Base-by-base conservation (phyloP, 35 echinoderm and acorn worm species). In the Acanthaster planci region DNA sequence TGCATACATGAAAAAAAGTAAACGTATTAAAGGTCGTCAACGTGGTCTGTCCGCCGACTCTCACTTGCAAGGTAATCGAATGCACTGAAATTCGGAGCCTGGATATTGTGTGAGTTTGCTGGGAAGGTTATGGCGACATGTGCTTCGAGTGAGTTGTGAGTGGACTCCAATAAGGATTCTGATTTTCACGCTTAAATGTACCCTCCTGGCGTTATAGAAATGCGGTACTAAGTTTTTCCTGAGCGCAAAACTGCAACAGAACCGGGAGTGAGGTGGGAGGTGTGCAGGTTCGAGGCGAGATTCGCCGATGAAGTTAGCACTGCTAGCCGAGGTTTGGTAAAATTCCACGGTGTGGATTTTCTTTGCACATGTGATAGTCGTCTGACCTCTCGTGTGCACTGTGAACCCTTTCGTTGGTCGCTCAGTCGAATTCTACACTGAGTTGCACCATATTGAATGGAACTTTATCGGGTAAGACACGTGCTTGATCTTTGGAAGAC, bases 311-410 rank as follows among this genome's bases (percentile, higher is more conserved):
- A 72, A 72, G 64, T 72, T 72, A 72, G 64, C 64, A 72, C 7
- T 72, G 64, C 64, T 72, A 72, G 64, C 64, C 64, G 64, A 72
- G 64, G 64, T 72, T 72, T 72, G 26, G 64, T 72, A 72, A 34
- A 72, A 72, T 72, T 72, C 26, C 64, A 72, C 64, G 26, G 64
- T 72, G 64, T 16, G 23, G 64, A 23, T 72, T 60, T 72, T 47
- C n/a, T n/a, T n/a, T n/a, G 16, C 56, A 26, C 64, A 72, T 26
- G 30, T 72, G 64, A 14, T 26, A 14, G 30, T 26, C 30, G 64
- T 72, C 64, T 72, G 64, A 72, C 64, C 64, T 59, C 56, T 26
- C 2, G 27, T 2, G 17, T 2, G 17, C 55, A 15, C 17, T 34
- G 64, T 72, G 64, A 72, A 72, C 64, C 30, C 34, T 72, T 27